phyloP scores from a whole-genome alignment of 1,140 invertebrate genomes.

The Cecropterus lyciades region DNA sequence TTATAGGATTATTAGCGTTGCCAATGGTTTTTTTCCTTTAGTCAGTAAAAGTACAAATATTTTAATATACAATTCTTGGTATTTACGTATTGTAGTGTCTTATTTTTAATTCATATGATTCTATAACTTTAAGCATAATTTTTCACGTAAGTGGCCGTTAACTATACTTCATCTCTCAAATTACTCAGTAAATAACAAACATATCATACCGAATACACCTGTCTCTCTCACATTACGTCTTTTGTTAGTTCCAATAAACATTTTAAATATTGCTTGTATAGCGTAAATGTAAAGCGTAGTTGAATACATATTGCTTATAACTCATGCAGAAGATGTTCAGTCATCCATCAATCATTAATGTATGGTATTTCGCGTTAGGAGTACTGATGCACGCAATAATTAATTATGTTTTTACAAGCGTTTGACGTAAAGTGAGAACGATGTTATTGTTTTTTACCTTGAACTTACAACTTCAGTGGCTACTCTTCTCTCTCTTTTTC shows the following conservation, averaged over 20 bases:
- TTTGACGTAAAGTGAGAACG: constrained; percentile 57
- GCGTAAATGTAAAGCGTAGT: constrained; percentile 16
- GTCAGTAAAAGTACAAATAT: constrained; percentile 86
- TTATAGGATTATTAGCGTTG: constrained; percentile 84
- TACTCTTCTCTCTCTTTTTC: constrained; percentile 11
- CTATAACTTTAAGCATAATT: constrained; percentile 83
- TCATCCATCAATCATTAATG: not conserved
- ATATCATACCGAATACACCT: constrained; percentile 77
- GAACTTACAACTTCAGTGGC: constrained; percentile 65
- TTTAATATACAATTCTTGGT: constrained; percentile 85
- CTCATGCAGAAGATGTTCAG: not conserved
- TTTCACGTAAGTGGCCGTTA: constrained; percentile 75
- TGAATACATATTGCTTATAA: constrained; percentile 12
- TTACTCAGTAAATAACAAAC: constrained; percentile 79
- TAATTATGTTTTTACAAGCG: constrained; percentile 40
- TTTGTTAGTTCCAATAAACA: constrained; percentile 43
- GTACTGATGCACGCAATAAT: constrained; percentile 35
- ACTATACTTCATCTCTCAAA: constrained; percentile 73
- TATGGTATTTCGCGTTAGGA: constrained; percentile 16
- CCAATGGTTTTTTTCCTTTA: constrained; percentile 85
- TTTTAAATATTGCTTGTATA: constrained; percentile 35
- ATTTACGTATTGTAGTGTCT: constrained; percentile 84
- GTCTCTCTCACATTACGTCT: constrained; percentile 52
- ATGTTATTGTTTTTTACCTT: constrained; percentile 55
- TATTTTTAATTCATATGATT: constrained; percentile 80